A percentile compares a stretch with the other conserved stretches of the same genome.
Evolutionary conservation across 2,797 vertebrate species (phyloP).

Genomic region (Petrocephalus sullivani): DNA sequence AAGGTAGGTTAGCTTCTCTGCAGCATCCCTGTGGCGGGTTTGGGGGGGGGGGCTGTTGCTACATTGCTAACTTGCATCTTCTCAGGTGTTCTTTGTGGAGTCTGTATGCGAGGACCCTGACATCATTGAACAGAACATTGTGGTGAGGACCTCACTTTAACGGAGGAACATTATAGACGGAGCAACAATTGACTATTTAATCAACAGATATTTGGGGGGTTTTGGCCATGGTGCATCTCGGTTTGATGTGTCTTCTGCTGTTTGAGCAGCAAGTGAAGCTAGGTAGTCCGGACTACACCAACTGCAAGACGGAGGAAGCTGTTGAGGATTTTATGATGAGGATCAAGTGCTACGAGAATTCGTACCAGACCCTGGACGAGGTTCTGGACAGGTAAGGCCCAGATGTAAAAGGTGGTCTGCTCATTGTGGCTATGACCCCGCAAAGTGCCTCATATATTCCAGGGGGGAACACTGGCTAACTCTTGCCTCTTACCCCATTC

Average conservation of each 20-base stretch:
- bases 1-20: constrained; percentile 65
- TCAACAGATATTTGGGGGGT: background rate
- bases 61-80: background rate
- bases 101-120: constrained; percentile 96
- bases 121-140: constrained; percentile 93
- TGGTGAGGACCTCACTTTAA: constrained; percentile 66
- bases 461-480: background rate
- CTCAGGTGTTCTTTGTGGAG: constrained; percentile 93
- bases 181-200: background rate
- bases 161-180: background rate
- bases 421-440: too few relatives aligned
- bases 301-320: constrained; percentile 87
- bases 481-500: background rate
- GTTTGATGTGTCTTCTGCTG: background rate
- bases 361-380: constrained; percentile 87
- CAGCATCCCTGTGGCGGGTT: background rate
- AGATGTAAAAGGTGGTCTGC: background rate
- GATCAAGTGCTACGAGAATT: constrained; percentile 94
- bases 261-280: constrained; percentile 69
- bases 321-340: constrained; percentile 94
- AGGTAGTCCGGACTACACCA: constrained; percentile 88
- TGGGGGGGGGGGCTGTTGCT: background rate
- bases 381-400: constrained; percentile 79
- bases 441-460: background rate
- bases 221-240: background rate